phyloP scores from a whole-genome alignment of 2,113 vertebrate species.

The Acanthochromis polyacanthus region DNA sequence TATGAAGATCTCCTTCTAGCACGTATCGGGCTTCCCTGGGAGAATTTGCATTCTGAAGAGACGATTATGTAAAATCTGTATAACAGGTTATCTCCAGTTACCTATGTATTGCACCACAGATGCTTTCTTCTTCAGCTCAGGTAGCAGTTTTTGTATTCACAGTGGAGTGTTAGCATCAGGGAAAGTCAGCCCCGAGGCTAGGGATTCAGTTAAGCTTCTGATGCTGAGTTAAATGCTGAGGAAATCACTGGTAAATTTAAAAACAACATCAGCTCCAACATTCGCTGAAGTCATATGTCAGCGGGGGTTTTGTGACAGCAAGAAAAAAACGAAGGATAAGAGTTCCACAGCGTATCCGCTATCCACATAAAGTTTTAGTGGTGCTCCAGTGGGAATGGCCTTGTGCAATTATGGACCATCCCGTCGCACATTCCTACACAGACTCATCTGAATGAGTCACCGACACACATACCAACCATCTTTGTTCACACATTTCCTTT shows the following conservation, averaged over 20 bases:
- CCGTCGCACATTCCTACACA: conserved; percentile 45
- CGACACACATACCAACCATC: conserved; percentile 44
- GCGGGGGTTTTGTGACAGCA: neutral
- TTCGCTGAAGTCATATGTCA: neutral
- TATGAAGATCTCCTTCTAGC: conserved; percentile 7
- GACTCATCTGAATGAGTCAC: conserved; percentile 67
- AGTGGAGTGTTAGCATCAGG: conserved; percentile 8
- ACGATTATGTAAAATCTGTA: conserved; percentile 31
- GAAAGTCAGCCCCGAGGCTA: conserved; percentile 38
- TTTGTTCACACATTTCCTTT: conserved; percentile 65
- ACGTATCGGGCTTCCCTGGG: neutral
- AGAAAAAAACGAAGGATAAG: conserved; percentile 2
- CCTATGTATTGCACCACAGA: neutral
- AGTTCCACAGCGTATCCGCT: neutral
- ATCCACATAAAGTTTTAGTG: neutral
- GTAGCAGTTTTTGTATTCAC: conserved; percentile 29
- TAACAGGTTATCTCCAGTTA: conserved; percentile 51
- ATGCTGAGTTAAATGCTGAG: conserved; percentile 11
- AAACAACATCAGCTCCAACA: conserved; percentile 26
- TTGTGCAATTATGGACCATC: conserved; percentile 56
- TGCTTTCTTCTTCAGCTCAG: conserved; percentile 17
- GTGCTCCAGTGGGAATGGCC: neutral
- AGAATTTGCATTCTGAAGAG: conserved; percentile 32
- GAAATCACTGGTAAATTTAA: conserved; percentile 29
- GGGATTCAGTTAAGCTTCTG: conserved; percentile 42